Evolutionary conservation across 2,113 vertebrate genomes (phyloP).

Genomic region (Ophthalmolycus amberensis): DNA sequence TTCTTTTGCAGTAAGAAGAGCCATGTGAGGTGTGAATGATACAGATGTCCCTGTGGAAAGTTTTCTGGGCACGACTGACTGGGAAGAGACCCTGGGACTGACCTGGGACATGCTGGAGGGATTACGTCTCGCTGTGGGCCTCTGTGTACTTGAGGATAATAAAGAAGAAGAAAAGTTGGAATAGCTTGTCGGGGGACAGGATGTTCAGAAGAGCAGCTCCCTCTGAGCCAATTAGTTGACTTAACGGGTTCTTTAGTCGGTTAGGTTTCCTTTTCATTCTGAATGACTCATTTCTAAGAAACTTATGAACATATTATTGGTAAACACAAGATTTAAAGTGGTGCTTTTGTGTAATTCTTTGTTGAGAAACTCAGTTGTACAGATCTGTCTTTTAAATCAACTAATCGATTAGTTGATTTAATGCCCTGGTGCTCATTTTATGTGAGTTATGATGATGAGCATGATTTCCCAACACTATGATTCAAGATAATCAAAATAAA

Average conservation of each 20-base stretch:
- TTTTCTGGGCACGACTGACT: slow-evolving; percentile 25
- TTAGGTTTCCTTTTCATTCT: too few species aligned
- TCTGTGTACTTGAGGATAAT: slow-evolving; percentile 22
- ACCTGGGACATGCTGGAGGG: slow-evolving; percentile 33
- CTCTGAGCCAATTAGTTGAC: too few species aligned
- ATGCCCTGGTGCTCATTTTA: too few species aligned
- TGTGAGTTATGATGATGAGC: too few species aligned
- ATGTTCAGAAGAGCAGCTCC: background rate
- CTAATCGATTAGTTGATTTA: too few species aligned
- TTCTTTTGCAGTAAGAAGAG: slow-evolving; percentile 20
- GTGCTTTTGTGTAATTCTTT: too few species aligned
- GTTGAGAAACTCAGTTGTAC: too few species aligned
- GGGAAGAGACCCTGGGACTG: background rate
- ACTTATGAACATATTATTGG: too few species aligned
- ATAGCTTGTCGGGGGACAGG: background rate
- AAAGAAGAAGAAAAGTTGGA: slow-evolving; percentile 22
- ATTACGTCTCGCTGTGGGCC: slow-evolving; percentile 43
- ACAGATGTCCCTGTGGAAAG: slow-evolving; percentile 31
- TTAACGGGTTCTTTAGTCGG: background rate
- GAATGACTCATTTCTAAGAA: too few species aligned
- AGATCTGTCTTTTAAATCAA: too few species aligned
- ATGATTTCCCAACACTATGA: background rate
- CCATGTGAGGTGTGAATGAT: slow-evolving; percentile 16
- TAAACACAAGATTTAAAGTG: too few species aligned
- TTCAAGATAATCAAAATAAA: background rate